phyloP scores from a whole-genome alignment of 2,797 vertebrate species.

The Alectoris magna region DNA sequence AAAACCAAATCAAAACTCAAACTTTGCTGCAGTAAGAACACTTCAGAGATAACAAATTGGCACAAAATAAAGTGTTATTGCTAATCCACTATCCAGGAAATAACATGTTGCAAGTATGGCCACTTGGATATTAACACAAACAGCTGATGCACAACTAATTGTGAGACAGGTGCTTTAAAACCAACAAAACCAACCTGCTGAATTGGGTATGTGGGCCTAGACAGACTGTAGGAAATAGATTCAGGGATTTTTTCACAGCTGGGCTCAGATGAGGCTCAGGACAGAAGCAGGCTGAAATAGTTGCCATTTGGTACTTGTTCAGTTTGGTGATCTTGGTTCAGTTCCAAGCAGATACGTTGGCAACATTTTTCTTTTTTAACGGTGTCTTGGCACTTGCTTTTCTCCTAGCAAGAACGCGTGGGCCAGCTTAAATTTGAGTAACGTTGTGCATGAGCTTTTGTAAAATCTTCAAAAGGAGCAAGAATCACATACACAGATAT shows the following conservation, averaged over 20 bases:
- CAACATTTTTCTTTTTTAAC: not conserved
- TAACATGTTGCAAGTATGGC: not conserved
- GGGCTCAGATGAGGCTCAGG: not conserved
- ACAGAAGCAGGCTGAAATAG: not conserved
- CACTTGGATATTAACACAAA: constrained; percentile 9
- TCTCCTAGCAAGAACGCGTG: not conserved
- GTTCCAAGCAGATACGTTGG: not conserved
- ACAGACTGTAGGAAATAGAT: not conserved
- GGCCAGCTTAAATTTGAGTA: not conserved
- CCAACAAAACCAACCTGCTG: not conserved
- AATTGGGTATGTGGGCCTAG: not conserved
- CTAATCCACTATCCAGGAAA: constrained; percentile 63
- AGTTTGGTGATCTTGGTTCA: not conserved
- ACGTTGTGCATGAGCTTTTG: constrained; percentile 1
- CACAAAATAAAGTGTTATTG: constrained; percentile 68
- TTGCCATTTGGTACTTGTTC: constrained; percentile 6
- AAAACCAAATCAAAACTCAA: constrained; percentile 36
- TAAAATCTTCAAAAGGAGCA: constrained; percentile 27
- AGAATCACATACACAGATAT: not conserved
- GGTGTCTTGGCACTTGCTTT: not conserved
- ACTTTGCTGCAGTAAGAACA: constrained; percentile 65
- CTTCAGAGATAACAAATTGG: constrained; percentile 59
- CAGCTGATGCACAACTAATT: constrained; percentile 18
- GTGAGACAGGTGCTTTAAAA: not conserved
- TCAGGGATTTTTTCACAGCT: not conserved